phyloP scores from a whole-genome alignment of 2,888 invertebrate genomes.

The Bibio marci region DNA sequence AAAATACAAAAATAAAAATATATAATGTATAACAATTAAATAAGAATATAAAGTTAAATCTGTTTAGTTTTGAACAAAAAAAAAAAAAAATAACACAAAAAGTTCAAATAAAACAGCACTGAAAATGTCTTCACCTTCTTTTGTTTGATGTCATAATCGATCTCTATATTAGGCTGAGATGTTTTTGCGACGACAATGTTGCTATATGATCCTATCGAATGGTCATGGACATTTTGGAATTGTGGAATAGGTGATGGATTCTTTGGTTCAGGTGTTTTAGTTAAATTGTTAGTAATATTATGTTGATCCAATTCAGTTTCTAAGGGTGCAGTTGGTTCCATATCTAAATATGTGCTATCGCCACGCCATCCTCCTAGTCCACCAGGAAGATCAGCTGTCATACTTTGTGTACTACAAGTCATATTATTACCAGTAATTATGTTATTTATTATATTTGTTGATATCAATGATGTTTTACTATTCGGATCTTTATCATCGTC shows the following conservation, averaged over 20 bases:
- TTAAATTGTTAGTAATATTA: conserved; percentile 7
- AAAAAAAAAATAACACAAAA: too few relatives aligned
- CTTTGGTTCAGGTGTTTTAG: neutral
- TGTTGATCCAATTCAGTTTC: neutral
- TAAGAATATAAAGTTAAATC: too few relatives aligned
- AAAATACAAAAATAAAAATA: too few relatives aligned
- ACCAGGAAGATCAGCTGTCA: conserved; percentile 57
- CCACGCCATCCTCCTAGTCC: conserved; percentile 70
- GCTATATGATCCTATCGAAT: conserved; percentile 1
- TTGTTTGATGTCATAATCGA: conserved; percentile 2
- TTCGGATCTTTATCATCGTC: conserved; percentile 38
- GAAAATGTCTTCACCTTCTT: conserved; percentile 5
- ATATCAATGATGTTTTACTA: conserved; percentile 23
- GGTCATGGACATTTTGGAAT: neutral
- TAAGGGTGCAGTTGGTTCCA: conserved; percentile 30
- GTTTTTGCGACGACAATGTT: conserved; percentile 3
- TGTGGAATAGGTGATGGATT: neutral
- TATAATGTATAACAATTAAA: too few relatives aligned
- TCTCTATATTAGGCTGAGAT: neutral
- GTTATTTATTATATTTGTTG: conserved; percentile 8
- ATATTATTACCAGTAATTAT: conserved; percentile 14
- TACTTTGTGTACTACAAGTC: conserved; percentile 39
- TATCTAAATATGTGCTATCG: conserved; percentile 56
- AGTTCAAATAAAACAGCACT: too few relatives aligned
- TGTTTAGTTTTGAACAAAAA: too few relatives aligned